These are phyloP conservation scores for Philopedon plagiatum DNA, from an alignment of 2,888 invertebrate species.

Conservation along the genomic window DNA sequence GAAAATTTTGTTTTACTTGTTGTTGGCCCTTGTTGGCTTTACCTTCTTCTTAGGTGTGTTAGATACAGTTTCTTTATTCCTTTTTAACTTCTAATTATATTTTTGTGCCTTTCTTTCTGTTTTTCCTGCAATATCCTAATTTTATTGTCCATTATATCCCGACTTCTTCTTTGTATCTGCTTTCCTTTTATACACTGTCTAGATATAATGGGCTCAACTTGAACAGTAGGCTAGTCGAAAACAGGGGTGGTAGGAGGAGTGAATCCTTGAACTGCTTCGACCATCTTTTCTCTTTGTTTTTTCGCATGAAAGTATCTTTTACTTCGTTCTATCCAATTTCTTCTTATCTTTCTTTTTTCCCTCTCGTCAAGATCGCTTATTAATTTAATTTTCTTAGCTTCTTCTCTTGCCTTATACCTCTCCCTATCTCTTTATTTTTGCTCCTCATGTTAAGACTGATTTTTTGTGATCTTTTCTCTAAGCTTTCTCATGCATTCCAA, in stretches of 20 bases:
- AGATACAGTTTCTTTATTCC: conserved; percentile 14
- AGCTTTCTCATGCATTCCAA: conserved; percentile 13
- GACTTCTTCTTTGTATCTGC: conserved; percentile 13
- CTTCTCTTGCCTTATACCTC: conserved; percentile 26
- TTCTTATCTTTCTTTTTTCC: conserved; percentile 24
- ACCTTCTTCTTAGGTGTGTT: conserved; percentile 29
- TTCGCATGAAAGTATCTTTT: no score
- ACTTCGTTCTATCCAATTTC: conserved; percentile 21
- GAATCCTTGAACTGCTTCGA: conserved; percentile 9
- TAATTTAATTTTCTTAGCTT: conserved; percentile 15
- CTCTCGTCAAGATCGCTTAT: conserved; percentile 22
- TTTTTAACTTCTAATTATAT: conserved; percentile 15
- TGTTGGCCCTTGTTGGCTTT: conserved; percentile 18
- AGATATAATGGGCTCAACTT: not conserved
- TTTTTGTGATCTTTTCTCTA: not conserved
- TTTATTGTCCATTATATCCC: conserved; percentile 8
- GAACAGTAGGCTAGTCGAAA: not conserved
- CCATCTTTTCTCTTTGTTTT: conserved; percentile 16
- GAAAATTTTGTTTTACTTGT: conserved; percentile 26
- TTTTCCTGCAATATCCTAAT: conserved; percentile 10
- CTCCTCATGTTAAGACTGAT: not conserved
- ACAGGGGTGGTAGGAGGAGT: conserved; percentile 24
- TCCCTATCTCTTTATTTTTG: conserved; percentile 10
- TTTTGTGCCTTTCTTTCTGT: conserved; percentile 17
- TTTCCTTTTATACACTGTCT: not conserved